Conservation (phyloP, 2,113 vertebrate genomes). For the Alexandromys fortis region DNA sequence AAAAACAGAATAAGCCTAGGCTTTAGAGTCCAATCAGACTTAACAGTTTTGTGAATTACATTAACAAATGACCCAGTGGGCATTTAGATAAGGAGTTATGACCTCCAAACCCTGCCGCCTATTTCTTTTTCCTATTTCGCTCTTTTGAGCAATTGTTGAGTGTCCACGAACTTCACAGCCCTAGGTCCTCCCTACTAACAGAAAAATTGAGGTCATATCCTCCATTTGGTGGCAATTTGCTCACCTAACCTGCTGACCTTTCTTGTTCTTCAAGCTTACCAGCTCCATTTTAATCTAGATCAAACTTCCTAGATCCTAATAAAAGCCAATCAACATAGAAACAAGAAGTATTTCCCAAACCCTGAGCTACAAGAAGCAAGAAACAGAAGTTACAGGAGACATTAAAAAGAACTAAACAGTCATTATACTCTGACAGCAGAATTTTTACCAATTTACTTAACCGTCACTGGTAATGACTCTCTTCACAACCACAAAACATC, state of each 20-base stretch:
- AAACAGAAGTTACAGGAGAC: slow-evolving; percentile 48
- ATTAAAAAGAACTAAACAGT: slow-evolving; percentile 58
- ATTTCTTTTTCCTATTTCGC: slow-evolving; percentile 7
- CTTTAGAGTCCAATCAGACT: slow-evolving; percentile 22
- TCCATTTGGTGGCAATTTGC: slow-evolving; percentile 65
- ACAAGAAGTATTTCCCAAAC: neutral
- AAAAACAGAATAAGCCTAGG: neutral
- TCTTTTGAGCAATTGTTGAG: slow-evolving; percentile 49
- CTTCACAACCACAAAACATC: slow-evolving; percentile 50
- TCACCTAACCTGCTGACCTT: slow-evolving; percentile 62
- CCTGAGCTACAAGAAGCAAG: slow-evolving; percentile 55
- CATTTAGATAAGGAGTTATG: slow-evolving; percentile 24
- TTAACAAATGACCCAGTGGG: slow-evolving; percentile 41
- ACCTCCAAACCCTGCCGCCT: neutral
- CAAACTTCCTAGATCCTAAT: slow-evolving; percentile 52
- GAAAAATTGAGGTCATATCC: slow-evolving; percentile 69
- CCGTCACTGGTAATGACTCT: slow-evolving; percentile 50
- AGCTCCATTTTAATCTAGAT: slow-evolving; percentile 56
- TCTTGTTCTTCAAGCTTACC: slow-evolving; percentile 25
- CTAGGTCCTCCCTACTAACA: neutral
- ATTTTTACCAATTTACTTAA: slow-evolving; percentile 70
- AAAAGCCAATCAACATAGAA: slow-evolving; percentile 59
- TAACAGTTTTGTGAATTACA: slow-evolving; percentile 30
- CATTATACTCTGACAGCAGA: slow-evolving; percentile 49
- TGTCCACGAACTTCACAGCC: slow-evolving; percentile 45